These are phyloP conservation scores for Cochlearius cochlearius DNA, from an alignment of 2,113 vertebrate genomes.

Conservation along the genomic window DNA sequence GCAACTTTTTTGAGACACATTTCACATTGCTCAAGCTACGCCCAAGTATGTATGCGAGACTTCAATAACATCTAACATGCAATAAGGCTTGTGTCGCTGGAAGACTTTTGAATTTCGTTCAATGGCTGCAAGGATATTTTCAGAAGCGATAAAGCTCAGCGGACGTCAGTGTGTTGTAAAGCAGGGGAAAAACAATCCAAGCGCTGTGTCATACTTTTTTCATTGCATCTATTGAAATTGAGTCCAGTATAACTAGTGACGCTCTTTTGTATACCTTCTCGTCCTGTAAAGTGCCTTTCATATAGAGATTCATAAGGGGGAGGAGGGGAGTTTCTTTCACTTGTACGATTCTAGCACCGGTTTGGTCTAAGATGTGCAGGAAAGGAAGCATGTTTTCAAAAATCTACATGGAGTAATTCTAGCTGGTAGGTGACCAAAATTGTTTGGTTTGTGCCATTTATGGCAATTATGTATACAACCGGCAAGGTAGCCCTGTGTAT, in stretches of 20 bases:
- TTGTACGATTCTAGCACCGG: neutral
- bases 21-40: neutral
- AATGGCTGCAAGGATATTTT: slow-evolving; percentile 7
- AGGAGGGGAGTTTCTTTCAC: neutral
- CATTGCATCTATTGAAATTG: neutral
- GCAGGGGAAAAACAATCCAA: neutral
- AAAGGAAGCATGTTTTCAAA: neutral
- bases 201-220: neutral
- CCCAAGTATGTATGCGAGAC: neutral
- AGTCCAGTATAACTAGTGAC: neutral
- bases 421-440: neutral
- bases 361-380: neutral
- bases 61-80: neutral
- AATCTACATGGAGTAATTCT: neutral
- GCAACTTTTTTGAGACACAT: neutral
- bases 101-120: neutral
- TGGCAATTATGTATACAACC: neutral
- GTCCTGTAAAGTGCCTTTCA: neutral
- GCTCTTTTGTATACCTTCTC: neutral
- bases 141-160: slow-evolving; percentile 1
- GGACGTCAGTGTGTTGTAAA: neutral
- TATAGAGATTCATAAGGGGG: too few relatives aligned
- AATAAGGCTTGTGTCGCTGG: neutral
- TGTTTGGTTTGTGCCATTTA: neutral
- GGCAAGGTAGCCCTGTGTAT: neutral